Evolutionary conservation across 2,888 invertebrate genomes (phyloP).

Genomic region (Polydrusus tereticollis): DNA sequence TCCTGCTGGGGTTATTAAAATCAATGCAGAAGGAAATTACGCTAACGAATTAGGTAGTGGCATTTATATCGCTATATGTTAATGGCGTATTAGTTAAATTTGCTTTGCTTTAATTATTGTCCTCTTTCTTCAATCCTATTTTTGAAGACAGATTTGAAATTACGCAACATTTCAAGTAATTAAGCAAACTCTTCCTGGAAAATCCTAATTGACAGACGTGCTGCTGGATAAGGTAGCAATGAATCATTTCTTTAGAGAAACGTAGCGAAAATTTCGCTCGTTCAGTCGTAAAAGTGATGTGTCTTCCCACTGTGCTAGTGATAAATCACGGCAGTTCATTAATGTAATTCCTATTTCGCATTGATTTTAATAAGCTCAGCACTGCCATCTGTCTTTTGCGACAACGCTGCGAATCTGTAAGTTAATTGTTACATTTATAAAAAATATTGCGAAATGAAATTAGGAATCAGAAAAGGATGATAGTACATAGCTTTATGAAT

Average conservation of each 20-base stretch:
- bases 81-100: conserved; percentile 53
- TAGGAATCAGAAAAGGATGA: no score
- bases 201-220: conserved; percentile 53
- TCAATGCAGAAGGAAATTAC: conserved; percentile 53
- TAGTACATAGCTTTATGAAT: no score
- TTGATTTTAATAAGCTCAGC: conserved; percentile 53
- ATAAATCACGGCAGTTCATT: conserved; percentile 55
- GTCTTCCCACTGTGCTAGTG: conserved; percentile 50
- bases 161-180: background rate
- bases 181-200: conserved; percentile 49
- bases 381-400: conserved; percentile 44
- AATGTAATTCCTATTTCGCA: conserved; percentile 53
- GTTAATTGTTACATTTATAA: no score
- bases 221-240: conserved; percentile 55
- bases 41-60: conserved; percentile 51
- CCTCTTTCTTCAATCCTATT: no score
- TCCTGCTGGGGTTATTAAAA: conserved; percentile 52
- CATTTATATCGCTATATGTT: conserved; percentile 50
- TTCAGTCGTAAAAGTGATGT: conserved; percentile 53
- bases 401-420: no score
- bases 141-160: background rate
- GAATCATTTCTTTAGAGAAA: conserved; percentile 51
- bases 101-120: no score
- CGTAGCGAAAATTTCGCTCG: conserved; percentile 19
- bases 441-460: no score